Evolutionary conservation across 2,113 vertebrate genomes (phyloP), one percentile per base, ranked within the genome.

Genomic region (Hyla sarda): DNA sequence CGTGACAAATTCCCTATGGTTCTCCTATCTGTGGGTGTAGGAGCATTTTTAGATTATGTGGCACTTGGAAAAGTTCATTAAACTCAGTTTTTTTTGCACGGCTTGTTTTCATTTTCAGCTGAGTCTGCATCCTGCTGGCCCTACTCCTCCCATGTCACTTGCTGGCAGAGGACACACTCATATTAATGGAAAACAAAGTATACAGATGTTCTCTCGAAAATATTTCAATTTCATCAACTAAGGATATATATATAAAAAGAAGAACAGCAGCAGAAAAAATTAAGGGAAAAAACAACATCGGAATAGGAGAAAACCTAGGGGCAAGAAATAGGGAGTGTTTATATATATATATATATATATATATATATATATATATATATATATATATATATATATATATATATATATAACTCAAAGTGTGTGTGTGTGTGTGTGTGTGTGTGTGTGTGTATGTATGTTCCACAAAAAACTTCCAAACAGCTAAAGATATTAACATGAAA

Each of bases 111-210:
- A 11, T 60, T 16, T 45, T 60, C 16, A 47, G 83, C 72, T 50
- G 72, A 84, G 56, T 76, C 37, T 62, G 56, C 83, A 84, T 84
- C 54, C 73, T 65, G 34, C 56, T 65, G 17, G 21, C 52, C 41
- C 72, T 48, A 45, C 73, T 76, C 83, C 72, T 84, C 83, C 83
- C 73, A 62, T 76, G 72, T 28, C 5, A 77, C 16, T 62, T 37
- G 72, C 56, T 76, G 72, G 72, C 83, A 60, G 72, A n/a, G 25
- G 21, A 84, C 17, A 10, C n/a, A 28, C 16, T 56, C 41, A 6
- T 76, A 9, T 25, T 65, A 62, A 84, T 65, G 56, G 54, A 77
- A 84, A 84, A 76, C 83, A 84, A 76, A 83, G 23, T 14, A 32
- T 50, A 73, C 65, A 71, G 82, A 83, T 69, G 62, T 52, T 11